Conservation (phyloP, 2,888 invertebrate species). For the Machimus rusticus region DNA sequence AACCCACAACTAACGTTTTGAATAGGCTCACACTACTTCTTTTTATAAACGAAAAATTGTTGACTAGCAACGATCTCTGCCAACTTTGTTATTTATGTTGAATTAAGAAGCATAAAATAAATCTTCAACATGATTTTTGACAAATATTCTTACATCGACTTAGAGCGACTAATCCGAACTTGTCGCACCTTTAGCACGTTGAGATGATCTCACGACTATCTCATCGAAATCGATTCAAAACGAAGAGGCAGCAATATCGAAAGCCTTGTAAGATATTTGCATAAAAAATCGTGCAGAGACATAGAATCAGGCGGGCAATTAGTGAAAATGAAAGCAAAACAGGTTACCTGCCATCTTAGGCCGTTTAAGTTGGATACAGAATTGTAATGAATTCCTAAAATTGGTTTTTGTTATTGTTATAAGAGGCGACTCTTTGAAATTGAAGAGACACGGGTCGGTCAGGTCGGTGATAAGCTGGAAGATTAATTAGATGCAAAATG, state of each 20-base stretch:
- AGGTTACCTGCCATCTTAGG: neutral
- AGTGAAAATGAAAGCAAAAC: constrained; percentile 12
- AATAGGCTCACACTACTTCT: neutral
- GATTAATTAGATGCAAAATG: neutral
- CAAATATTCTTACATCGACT: neutral
- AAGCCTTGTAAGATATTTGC: constrained; percentile 12
- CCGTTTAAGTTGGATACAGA: constrained; percentile 7
- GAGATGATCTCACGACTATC: constrained; percentile 13
- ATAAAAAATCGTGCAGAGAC: neutral
- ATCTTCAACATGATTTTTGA: neutral
- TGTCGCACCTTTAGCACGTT: neutral
- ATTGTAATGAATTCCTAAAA: constrained; percentile 11
- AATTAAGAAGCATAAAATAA: neutral
- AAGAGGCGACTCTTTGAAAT: neutral
- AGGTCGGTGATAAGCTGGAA: neutral
- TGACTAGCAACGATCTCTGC: neutral
- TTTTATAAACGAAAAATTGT: neutral
- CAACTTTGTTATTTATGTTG: neutral
- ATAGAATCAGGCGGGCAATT: neutral
- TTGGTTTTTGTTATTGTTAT: neutral
- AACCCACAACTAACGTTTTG: neutral
- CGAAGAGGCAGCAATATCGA: neutral
- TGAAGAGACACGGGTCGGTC: neutral
- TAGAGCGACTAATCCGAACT: neutral
- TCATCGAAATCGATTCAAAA: neutral